Conservation (phyloP, 2,797 vertebrate species). For the Astyanax mexicanus region DNA sequence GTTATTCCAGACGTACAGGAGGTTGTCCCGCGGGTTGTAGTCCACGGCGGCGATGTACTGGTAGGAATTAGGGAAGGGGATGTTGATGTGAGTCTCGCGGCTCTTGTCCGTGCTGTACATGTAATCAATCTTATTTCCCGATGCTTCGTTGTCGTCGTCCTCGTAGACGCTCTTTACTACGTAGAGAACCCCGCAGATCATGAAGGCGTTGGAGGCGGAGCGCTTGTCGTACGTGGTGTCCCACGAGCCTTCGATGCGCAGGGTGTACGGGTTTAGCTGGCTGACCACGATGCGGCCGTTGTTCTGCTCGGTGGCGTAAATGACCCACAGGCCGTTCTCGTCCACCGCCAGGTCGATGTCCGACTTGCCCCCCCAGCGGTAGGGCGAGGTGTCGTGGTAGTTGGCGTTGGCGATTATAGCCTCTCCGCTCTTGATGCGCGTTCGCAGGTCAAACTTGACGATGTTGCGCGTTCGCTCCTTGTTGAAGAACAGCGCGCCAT, state of each 20-base stretch:
- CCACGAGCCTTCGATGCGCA: conserved; percentile 83
- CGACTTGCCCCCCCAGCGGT: conserved; percentile 84
- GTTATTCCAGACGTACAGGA: conserved; percentile 99
- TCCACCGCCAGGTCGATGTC: conserved; percentile 84
- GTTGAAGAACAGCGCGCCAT: conserved; percentile 97
- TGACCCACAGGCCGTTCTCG: conserved; percentile 84
- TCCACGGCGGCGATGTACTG: conserved; percentile 99
- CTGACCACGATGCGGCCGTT: conserved; percentile 83
- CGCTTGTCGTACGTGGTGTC: conserved; percentile 83
- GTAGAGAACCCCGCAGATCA: conserved; percentile 85
- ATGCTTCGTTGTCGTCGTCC: conserved; percentile 97
- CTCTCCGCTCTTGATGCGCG: conserved; percentile 97
- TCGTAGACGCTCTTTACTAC: conserved; percentile 97
- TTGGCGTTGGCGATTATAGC: conserved; percentile 94
- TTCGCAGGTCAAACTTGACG: conserved; percentile 96
- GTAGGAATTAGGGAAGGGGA: conserved; percentile 97
- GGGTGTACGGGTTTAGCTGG: conserved; percentile 83
- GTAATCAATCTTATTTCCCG: conserved; percentile 98
- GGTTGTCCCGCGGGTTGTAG: conserved; percentile 98
- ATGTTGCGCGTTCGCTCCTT: conserved; percentile 98
- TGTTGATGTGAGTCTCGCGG: conserved; percentile 90
- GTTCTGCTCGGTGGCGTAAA: conserved; percentile 85
- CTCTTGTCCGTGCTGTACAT: conserved; percentile 96
- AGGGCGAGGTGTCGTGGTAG: conserved; percentile 83
- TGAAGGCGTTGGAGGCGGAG: conserved; percentile 82